A percentile compares a stretch with the other conserved stretches of the same genome.
These are phyloP conservation scores for Piprites chloris DNA, from an alignment of 2,113 vertebrate genomes.

Conservation along the genomic window DNA sequence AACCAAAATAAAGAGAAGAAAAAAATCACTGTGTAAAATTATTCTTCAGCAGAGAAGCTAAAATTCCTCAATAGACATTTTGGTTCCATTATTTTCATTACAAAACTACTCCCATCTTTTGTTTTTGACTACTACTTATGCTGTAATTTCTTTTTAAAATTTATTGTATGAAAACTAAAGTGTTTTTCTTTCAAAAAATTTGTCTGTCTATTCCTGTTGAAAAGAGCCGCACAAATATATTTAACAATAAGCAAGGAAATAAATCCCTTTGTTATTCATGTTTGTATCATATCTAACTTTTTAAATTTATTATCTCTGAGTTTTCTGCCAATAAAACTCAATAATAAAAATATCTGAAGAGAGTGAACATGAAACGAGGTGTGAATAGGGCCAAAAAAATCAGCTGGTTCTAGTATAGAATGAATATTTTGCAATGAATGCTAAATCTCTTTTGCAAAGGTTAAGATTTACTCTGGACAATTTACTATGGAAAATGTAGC, in stretches of 20 bases:
- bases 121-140: not conserved
- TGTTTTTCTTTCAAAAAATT: not conserved
- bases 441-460: not conserved
- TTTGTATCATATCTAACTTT: not conserved
- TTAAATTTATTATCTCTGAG: not conserved
- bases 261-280: not conserved
- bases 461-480: not conserved
- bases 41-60: not conserved
- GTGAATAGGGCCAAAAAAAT: not conserved
- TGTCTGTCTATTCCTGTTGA: not conserved
- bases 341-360: not conserved
- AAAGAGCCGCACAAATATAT: not conserved
- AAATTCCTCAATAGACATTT: not conserved
- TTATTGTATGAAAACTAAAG: not conserved
- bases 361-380: not conserved
- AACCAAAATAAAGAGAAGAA: not conserved
- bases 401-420: not conserved
- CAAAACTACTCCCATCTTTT: accelerated
- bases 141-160: not conserved
- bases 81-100: not conserved
- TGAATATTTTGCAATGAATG: not conserved
- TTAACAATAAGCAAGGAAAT: not conserved
- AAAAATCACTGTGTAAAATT: not conserved
- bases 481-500: not conserved
- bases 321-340: not conserved